Conservation (phyloP, 2,888 invertebrate genomes). For the Zootermopsis nevadensis region DNA sequence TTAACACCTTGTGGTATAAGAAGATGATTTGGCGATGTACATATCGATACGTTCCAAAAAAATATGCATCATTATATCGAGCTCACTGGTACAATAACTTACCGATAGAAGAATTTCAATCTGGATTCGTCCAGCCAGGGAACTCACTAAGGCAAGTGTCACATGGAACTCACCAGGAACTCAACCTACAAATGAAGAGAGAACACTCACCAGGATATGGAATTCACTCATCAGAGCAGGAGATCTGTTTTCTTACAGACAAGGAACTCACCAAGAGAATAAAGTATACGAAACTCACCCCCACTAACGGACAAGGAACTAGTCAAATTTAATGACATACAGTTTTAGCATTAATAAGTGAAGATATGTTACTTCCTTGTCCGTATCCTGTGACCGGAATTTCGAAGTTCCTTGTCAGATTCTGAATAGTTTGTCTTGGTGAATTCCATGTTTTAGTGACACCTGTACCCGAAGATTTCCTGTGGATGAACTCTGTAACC, state of each 20-base stretch:
- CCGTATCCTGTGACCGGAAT: neutral
- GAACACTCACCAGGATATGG: constrained; percentile 22
- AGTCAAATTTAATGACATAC: neutral
- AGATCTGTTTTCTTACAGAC: neutral
- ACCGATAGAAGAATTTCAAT: constrained; percentile 10
- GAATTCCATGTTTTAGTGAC: constrained; percentile 3
- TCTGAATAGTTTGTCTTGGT: neutral
- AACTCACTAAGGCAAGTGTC: constrained; percentile 10
- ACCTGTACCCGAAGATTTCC: neutral
- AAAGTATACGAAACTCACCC: neutral
- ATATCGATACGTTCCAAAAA: no score
- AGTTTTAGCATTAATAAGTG: no score
- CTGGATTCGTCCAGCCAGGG: constrained; percentile 6
- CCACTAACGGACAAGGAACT: neutral
- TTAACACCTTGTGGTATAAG: no score
- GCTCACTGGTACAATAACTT: neutral
- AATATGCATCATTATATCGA: no score
- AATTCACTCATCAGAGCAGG: neutral
- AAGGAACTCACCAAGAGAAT: constrained; percentile 26
- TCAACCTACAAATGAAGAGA: constrained; percentile 26
- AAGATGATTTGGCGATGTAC: no score
- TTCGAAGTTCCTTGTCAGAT: constrained; percentile 5
- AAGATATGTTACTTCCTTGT: neutral
- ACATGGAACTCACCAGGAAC: constrained; percentile 19
- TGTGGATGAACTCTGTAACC: neutral